Conservation (phyloP, 2,113 vertebrate species). For the Oryzias javanicus region DNA sequence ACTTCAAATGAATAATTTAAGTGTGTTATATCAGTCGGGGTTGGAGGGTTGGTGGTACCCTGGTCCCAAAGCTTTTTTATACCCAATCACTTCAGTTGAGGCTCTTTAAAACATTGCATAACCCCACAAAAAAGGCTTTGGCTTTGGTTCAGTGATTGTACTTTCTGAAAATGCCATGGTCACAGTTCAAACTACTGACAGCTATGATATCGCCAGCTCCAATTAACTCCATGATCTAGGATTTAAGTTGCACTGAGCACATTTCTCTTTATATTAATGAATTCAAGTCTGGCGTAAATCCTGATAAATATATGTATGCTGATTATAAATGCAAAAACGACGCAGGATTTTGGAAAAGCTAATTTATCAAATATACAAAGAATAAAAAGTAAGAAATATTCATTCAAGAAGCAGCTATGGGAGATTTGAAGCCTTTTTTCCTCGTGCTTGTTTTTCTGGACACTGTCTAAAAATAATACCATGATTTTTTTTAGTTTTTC, state of each 20-base stretch:
- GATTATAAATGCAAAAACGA: slow-evolving; percentile 43
- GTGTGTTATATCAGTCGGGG: slow-evolving; percentile 70
- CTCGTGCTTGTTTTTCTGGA: too few relatives aligned
- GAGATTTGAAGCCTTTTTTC: too few relatives aligned
- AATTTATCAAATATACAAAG: slow-evolving; percentile 43
- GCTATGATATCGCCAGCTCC: slow-evolving; percentile 50
- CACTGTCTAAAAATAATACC: too few relatives aligned
- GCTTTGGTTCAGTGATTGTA: slow-evolving; percentile 52
- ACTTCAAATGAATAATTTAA: slow-evolving; percentile 79
- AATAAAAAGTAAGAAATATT: slow-evolving; percentile 2
- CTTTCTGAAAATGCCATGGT: slow-evolving; percentile 60
- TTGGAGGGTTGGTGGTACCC: slow-evolving; percentile 58
- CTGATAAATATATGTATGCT: slow-evolving; percentile 33
- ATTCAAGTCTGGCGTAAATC: slow-evolving; percentile 23
- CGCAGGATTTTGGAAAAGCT: slow-evolving; percentile 10
- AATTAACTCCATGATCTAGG: slow-evolving; percentile 51
- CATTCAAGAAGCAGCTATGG: too few relatives aligned
- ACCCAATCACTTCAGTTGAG: slow-evolving; percentile 62
- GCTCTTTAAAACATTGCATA: slow-evolving; percentile 48
- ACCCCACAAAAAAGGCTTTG: slow-evolving; percentile 51
- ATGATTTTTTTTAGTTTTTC: too few relatives aligned
- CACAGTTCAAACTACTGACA: slow-evolving; percentile 50
- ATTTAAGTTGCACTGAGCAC: slow-evolving; percentile 18
- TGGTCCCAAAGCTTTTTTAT: slow-evolving; percentile 64
- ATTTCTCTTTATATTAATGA: slow-evolving; percentile 52